These are phyloP conservation scores for Dromiciops gliroides DNA, from an alignment of 2,113 vertebrate genomes.

Conservation along the genomic window DNA sequence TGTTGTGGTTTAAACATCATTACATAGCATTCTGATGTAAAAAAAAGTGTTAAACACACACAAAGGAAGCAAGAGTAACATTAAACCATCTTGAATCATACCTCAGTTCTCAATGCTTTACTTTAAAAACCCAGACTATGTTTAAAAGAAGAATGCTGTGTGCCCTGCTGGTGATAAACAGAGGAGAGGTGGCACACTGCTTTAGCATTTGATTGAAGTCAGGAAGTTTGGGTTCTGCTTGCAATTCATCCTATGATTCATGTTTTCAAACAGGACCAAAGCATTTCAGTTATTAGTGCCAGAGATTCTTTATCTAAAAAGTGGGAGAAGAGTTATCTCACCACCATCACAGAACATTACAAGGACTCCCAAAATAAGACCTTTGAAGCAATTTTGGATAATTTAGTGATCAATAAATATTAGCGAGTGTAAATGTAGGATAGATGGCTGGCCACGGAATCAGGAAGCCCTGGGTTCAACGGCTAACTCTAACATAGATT, in stretches of 20 bases:
- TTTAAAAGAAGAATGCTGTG: slow-evolving; percentile 9
- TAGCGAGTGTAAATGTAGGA: neutral
- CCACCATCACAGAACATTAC: neutral
- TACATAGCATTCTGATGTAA: neutral
- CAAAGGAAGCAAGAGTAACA: slow-evolving; percentile 43
- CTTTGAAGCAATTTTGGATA: slow-evolving; percentile 21
- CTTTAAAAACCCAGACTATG: slow-evolving; percentile 40
- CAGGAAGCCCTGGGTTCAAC: neutral
- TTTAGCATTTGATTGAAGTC: slow-evolving; percentile 57
- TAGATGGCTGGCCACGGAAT: neutral
- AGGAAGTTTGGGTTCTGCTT: slow-evolving; percentile 52
- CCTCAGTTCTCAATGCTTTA: slow-evolving; percentile 32
- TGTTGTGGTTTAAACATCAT: slow-evolving; percentile 29
- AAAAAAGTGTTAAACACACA: neutral
- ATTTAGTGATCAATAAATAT: neutral
- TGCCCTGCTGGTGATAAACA: slow-evolving; percentile 41
- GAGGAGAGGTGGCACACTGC: slow-evolving; percentile 7
- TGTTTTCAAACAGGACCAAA: slow-evolving; percentile 54
- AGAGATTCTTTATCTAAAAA: slow-evolving; percentile 13
- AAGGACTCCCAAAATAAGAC: slow-evolving; percentile 5
- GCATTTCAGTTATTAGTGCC: slow-evolving; percentile 27
- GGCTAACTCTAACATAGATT: neutral
- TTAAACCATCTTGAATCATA: slow-evolving; percentile 40
- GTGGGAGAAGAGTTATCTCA: neutral
- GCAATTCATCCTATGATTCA: slow-evolving; percentile 27